Percentiles rank a stretch among this genome's conserved stretches.
These are phyloP conservation scores for Sitta europaea DNA, from an alignment of 2,113 vertebrate genomes.

Conservation along the genomic window DNA sequence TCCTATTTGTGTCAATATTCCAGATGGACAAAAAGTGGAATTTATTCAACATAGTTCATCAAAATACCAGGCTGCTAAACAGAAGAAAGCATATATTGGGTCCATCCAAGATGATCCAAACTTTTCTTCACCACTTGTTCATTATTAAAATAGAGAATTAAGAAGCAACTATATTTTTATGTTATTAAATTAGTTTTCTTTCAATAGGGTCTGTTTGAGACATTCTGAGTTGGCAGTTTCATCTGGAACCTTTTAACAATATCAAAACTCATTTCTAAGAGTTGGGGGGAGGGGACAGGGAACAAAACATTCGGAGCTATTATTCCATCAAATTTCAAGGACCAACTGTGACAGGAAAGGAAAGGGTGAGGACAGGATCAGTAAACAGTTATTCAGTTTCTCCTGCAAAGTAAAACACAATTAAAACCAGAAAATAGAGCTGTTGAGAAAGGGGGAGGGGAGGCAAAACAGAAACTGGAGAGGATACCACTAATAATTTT, in stretches of 20 bases:
- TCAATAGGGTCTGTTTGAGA: not conserved
- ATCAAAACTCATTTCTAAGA: not conserved
- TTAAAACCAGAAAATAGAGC: not conserved
- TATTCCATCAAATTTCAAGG: not conserved
- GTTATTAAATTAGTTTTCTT: not conserved
- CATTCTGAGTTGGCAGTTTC: not conserved
- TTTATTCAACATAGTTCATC: not conserved
- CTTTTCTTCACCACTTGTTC: not conserved
- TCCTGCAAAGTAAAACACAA: not conserved
- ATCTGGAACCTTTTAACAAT: not conserved
- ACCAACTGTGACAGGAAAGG: not conserved
- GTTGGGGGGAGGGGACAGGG: rapidly evolving
- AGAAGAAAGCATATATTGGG: not conserved
- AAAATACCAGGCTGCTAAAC: not conserved
- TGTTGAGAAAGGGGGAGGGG: not conserved
- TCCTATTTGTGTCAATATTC: not conserved
- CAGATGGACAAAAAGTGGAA: not conserved
- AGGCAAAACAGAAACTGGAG: not conserved
- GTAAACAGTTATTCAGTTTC: conserved; percentile 23
- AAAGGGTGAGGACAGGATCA: conserved; percentile 16
- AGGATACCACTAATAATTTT: not conserved
- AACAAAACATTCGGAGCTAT: not conserved
- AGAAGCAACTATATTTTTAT: not conserved
- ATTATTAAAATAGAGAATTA: not conserved
- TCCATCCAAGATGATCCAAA: not conserved